phyloP scores from a whole-genome alignment of 2,888 invertebrate genomes.

The Apotomis capreana region DNA sequence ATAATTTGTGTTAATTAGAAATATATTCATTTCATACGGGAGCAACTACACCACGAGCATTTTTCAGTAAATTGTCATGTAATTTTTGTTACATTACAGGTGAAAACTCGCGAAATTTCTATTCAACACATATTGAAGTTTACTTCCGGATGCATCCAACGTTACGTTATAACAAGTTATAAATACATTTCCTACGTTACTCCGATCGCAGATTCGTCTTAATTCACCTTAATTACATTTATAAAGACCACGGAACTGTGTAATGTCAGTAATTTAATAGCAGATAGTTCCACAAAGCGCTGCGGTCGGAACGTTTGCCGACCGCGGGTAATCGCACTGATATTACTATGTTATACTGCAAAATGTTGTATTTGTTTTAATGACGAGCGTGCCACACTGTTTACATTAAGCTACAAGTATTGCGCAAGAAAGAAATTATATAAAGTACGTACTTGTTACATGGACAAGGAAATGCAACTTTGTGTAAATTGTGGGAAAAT shows the following conservation, averaged over 20 bases:
- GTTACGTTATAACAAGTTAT: background rate
- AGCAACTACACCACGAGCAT: too few species aligned
- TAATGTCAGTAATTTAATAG: conserved; percentile 31
- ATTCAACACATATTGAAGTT: background rate
- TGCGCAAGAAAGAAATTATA: too few species aligned
- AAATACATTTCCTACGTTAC: conserved; percentile 18
- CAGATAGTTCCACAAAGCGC: conserved; percentile 21
- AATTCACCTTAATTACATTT: conserved; percentile 24
- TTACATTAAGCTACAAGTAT: too few species aligned
- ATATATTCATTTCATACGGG: too few species aligned
- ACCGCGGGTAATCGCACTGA: conserved; percentile 18
- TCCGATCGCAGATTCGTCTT: conserved; percentile 5
- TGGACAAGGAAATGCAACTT: too few species aligned
- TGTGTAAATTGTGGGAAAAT: too few species aligned
- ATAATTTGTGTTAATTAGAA: too few species aligned
- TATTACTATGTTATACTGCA: background rate
- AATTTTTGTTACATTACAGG: too few species aligned
- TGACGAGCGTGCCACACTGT: background rate
- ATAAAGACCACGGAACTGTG: conserved; percentile 24
- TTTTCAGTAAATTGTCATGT: too few species aligned
- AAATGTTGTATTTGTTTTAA: conserved; percentile 22
- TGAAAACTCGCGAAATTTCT: too few species aligned
- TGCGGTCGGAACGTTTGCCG: conserved; percentile 20
- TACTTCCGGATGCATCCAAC: background rate
- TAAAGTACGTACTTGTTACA: too few species aligned